Conservation (phyloP, 2,113 vertebrate species). For the zebrafish (Danio rerio) region DNA sequence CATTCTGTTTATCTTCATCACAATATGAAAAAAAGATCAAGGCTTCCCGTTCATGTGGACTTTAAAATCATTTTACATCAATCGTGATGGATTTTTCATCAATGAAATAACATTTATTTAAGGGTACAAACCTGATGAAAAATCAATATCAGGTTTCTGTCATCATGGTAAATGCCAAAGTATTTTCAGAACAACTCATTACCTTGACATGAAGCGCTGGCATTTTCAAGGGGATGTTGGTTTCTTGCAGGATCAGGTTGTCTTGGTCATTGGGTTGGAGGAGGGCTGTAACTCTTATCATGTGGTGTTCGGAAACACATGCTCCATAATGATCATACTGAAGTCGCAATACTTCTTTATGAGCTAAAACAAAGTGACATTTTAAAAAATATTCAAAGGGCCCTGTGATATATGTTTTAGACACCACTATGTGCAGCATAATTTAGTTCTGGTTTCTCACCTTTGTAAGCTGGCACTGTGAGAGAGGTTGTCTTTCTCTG, state of each 20-base stretch:
- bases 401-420: background rate
- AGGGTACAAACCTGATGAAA: no score
- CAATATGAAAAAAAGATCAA: no score
- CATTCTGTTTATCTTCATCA: no score
- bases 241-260: constrained; percentile 62
- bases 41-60: no score
- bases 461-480: constrained; percentile 65
- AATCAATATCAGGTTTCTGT: no score
- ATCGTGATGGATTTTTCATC: no score
- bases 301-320: constrained; percentile 72
- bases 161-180: no score
- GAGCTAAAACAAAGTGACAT: constrained; percentile 59
- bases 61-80: no score
- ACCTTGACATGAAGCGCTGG: constrained; percentile 75
- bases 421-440: background rate
- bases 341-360: constrained; percentile 75
- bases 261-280: constrained; percentile 57
- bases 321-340: constrained; percentile 71
- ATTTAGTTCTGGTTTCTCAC: constrained; percentile 54
- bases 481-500: constrained; percentile 63
- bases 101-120: no score
- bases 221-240: constrained; percentile 72
- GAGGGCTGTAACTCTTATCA: constrained; percentile 73
- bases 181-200: background rate
- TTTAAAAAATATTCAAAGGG: background rate